Base-by-base conservation (phyloP, 1,140 invertebrate genomes). In the Tenebrio molitor region DNA sequence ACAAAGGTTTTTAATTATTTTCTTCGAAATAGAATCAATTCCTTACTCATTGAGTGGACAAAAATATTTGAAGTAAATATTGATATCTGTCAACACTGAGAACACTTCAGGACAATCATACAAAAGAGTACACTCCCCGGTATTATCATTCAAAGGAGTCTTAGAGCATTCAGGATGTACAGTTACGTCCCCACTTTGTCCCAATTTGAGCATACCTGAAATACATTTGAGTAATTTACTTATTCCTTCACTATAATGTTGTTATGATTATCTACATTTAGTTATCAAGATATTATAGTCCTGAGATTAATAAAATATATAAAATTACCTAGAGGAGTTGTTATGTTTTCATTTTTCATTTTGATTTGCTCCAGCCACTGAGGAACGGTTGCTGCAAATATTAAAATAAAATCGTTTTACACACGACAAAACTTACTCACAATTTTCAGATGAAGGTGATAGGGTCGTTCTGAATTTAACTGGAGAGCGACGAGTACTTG, bases 31-130 rank as follows among this genome's bases (percentile, higher is more conserved):
- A 4, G 16, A 5, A 62, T 34, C 44, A 25, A 66, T 23, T 25
- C 10, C 64, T 66, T 66, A 66, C 64, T 21, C 36, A 44, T 66
- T 66, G 12, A 66, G 15, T 42, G 64, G 36, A 44, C 64, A 66
- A 12, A 42, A 66, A 12, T 66, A 66, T 42, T 23, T 10, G 0
- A 42, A 25, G 23, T 42, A 66, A 15, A 21, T 44, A 1, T 21
- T 41, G 17, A 41, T 10, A 44, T 66, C 42, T 0, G 64, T 21
- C 21, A 66, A 41, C 1, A 42, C 3, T 1, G 4, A 14, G 12
- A 23, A 66, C 19, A 66, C 16, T 42, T 41, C n/a, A 8, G 64
- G 64, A 23, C 64, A 66, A 19, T 66, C 23, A 12, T 12, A 42
- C 1, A 66, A 6, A 12, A 66, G n/a, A 1, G 39, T 42, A 42